Base-by-base conservation (phyloP, 2,888 invertebrate genomes). In the Diabrotica balteata region DNA sequence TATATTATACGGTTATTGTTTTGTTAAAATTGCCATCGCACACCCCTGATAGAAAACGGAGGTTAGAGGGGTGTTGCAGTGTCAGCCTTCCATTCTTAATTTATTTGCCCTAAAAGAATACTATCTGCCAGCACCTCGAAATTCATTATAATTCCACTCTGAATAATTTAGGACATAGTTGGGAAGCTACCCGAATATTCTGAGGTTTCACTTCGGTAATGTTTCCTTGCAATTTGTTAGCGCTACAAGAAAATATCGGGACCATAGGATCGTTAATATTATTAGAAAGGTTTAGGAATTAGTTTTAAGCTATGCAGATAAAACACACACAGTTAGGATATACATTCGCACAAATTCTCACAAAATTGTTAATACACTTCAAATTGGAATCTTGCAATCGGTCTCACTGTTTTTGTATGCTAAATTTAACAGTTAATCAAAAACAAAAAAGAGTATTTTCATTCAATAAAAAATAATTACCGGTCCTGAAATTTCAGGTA, bases 61-160 rank as follows among this genome's bases (percentile, higher is more conserved):
- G 9, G 17, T 7, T 22, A 32, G 17, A 8, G 8, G 52, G 17
- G 52, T 53, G 52, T 53, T 53, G 52, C 52, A 22, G 22, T 17
- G 52, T 53, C 52, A 17, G 22, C 52, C 52, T 53, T 53, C 32
- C 32, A 53, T 53, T 53, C 52, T 53, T 53, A 53, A 53, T 46
- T 58, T 45, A 58, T 58, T 58, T 45, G 58, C 45, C 10, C 58
- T 44, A 22, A 58, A 58, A 58, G 60, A 60, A n/a, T 60, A 51
- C 60, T 58, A 58, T n/a, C 47, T 22, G 52, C 52, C 52, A 42
- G 50, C 43, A 42, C 60, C 51, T 51, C 51, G 51, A 44, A 50
- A 51, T 60, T 51, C 43, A 51, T 60, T 50, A 44, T 60, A 60
- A 60, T 42, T 60, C 22, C 51, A 43, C 51, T 60, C 49, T 60